Conservation (phyloP, 2,888 invertebrate species). For the Microplitis manilae region DNA sequence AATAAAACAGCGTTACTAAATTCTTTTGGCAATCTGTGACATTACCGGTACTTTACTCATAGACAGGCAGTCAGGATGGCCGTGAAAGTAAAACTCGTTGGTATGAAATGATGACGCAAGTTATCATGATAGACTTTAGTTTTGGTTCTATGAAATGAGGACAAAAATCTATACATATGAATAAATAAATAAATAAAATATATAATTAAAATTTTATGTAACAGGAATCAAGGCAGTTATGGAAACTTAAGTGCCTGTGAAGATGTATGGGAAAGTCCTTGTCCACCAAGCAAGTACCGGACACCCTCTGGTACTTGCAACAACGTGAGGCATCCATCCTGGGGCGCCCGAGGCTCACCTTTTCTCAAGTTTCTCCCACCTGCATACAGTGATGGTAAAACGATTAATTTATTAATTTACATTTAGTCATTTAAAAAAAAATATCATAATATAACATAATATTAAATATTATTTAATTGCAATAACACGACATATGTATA, state of each 20-base stretch:
- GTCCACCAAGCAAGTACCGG: conserved; percentile 88
- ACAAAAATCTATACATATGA: conserved; percentile 19
- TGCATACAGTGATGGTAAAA: conserved; percentile 81
- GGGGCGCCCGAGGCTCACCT: conserved; percentile 87
- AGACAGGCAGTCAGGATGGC: conserved; percentile 22
- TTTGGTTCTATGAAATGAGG: conserved; percentile 26
- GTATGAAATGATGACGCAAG: conserved; percentile 38
- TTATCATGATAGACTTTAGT: conserved; percentile 15
- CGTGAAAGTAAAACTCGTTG: conserved; percentile 43
- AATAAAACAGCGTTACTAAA: neutral
- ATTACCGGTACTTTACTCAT: conserved; percentile 28
- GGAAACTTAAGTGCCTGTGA: conserved; percentile 43
- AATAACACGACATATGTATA: no score
- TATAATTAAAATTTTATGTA: conserved; percentile 31
- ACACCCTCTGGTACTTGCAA: conserved; percentile 89
- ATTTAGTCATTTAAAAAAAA: neutral
- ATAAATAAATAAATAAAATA: neutral
- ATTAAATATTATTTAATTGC: no score
- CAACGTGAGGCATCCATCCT: conserved; percentile 87
- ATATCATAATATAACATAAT: neutral
- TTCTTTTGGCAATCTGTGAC: conserved; percentile 20
- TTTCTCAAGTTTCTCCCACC: conserved; percentile 82
- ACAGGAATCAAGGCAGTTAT: conserved; percentile 56
- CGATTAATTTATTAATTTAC: neutral
- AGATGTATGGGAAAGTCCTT: conserved; percentile 73